These are phyloP conservation scores for Gadopsis marmoratus DNA, from an alignment of 2,797 vertebrate species.

Conservation along the genomic window DNA sequence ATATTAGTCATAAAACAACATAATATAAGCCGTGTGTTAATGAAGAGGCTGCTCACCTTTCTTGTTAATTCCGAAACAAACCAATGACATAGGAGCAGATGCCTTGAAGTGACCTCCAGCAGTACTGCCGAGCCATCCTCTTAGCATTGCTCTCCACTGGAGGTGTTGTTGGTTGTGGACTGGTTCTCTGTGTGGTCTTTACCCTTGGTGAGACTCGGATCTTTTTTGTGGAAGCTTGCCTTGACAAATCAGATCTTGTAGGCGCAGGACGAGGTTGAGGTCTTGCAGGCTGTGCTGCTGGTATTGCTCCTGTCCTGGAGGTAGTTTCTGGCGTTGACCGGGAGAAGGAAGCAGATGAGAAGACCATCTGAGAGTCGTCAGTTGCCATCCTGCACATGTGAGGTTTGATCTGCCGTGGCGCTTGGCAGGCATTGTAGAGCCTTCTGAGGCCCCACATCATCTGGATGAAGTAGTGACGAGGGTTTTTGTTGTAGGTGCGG, in stretches of 20 bases:
- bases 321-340: constrained; percentile 41
- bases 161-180: constrained; percentile 35
- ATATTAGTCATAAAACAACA: constrained; percentile 24
- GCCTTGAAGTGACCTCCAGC: constrained; percentile 88
- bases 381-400: constrained; percentile 86
- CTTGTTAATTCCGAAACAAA: constrained; percentile 81
- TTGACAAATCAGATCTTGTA: background rate
- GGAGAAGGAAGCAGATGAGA: constrained; percentile 66
- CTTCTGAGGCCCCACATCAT: constrained; percentile 85
- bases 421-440: constrained; percentile 82
- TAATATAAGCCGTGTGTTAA: background rate
- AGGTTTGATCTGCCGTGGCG: constrained; percentile 75
- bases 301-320: background rate
- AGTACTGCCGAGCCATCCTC: constrained; percentile 84
- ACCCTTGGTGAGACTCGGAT: constrained; percentile 5
- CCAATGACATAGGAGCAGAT: constrained; percentile 86
- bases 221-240: background rate
- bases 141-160: constrained; percentile 72
- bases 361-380: constrained; percentile 84
- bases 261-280: constrained; percentile 21
- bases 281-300: constrained; percentile 10
- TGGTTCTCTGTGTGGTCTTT: constrained; percentile 40
- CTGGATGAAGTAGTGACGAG: constrained; percentile 88
- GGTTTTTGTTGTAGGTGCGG: constrained; percentile 84
- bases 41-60: constrained; percentile 62